Conservation (phyloP, 2,888 invertebrate genomes). For the Athrips mouffetella region DNA sequence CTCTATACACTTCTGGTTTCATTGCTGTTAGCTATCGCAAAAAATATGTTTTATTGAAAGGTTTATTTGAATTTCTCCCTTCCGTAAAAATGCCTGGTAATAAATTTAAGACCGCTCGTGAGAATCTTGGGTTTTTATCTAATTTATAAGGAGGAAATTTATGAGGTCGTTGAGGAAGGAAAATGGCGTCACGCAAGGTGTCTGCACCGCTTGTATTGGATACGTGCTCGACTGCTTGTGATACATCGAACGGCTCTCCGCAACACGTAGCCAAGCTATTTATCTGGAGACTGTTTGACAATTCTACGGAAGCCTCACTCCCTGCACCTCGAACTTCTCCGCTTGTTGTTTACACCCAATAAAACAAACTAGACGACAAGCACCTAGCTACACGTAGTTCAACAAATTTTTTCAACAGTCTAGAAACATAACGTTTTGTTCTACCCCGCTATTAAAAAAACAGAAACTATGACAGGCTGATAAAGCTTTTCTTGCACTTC, state of each 20-base stretch:
- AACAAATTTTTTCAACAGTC: too few species aligned
- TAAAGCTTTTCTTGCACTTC: constrained; percentile 60
- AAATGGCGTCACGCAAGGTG: constrained; percentile 62
- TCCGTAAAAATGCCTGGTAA: background rate
- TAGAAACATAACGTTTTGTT: too few species aligned
- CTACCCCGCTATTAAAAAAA: too few species aligned
- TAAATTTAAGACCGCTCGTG: constrained; percentile 21
- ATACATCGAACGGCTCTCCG: constrained; percentile 51
- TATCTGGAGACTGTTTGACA: constrained; percentile 50
- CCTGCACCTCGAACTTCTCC: constrained; percentile 14
- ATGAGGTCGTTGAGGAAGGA: constrained; percentile 48
- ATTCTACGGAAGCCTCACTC: constrained; percentile 14
- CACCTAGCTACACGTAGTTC: too few species aligned
- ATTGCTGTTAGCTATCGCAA: constrained; percentile 22
- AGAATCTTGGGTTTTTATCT: constrained; percentile 52
- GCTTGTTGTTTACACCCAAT: constrained; percentile 43
- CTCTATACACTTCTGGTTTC: constrained; percentile 2
- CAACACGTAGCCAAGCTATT: constrained; percentile 52
- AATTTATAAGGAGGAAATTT: constrained; percentile 58
- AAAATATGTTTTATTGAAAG: background rate
- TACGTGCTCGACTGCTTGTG: constrained; percentile 53
- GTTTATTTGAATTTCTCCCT: background rate
- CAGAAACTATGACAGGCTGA: constrained; percentile 40
- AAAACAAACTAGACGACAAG: constrained; percentile 31
- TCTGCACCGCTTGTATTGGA: constrained; percentile 55